phyloP scores from a whole-genome alignment of 2,113 vertebrate species.

The Ornithorhynchus anatinus region DNA sequence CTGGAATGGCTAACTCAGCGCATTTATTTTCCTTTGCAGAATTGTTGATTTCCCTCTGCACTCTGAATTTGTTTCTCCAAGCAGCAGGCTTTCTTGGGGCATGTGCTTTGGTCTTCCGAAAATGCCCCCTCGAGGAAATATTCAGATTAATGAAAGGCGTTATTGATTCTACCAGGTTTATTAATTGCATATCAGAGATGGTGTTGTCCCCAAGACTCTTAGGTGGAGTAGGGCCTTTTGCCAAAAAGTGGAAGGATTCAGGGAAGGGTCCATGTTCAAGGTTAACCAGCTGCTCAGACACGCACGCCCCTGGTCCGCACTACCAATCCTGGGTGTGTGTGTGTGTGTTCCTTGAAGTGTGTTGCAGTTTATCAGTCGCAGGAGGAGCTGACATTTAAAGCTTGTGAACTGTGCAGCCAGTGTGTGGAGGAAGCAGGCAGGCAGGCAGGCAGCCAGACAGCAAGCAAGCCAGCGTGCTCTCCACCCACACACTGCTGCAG shows the following conservation, averaged over 20 bases:
- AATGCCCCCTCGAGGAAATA: too few species aligned
- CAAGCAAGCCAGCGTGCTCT: too few species aligned
- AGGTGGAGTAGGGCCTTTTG: not conserved
- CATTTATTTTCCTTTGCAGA: not conserved
- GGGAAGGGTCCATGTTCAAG: constrained; percentile 2
- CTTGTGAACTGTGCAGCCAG: not conserved
- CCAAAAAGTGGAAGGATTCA: constrained; percentile 18
- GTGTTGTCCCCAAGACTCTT: too few species aligned
- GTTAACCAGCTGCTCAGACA: not conserved
- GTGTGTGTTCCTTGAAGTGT: not conserved
- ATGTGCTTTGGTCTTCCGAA: too few species aligned
- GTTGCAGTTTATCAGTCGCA: not conserved
- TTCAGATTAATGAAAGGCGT: too few species aligned
- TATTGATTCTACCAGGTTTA: too few species aligned
- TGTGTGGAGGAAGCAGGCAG: constrained; percentile 1
- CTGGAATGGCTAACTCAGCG: not conserved
- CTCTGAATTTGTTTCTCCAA: too few species aligned
- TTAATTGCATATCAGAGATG: too few species aligned
- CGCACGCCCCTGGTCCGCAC: constrained; percentile 9
- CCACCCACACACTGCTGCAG: constrained; percentile 49
- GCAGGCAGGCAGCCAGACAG: constrained; percentile 23
- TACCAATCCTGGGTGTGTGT: not conserved
- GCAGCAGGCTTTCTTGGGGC: too few species aligned
- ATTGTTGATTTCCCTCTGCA: not conserved
- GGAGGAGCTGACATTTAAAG: not conserved